These are phyloP conservation scores for Hydrozoanthus tunicans DNA, from an alignment of 64 coral and sea anemone species.

Conservation along the genomic window DNA sequence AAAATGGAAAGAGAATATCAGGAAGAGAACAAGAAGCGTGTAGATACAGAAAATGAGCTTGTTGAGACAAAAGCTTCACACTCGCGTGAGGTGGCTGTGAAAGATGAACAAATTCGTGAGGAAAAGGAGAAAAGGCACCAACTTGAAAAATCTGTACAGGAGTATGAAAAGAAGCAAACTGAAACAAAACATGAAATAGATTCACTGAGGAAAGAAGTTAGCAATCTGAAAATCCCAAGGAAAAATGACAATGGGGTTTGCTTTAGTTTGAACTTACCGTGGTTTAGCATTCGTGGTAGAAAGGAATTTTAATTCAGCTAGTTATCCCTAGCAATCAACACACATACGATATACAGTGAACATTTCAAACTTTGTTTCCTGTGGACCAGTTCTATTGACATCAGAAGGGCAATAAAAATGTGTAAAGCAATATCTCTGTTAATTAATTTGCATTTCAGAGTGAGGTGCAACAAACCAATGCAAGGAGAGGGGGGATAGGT, in stretches of 20 bases:
- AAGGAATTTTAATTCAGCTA: not conserved
- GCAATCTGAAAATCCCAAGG: not conserved
- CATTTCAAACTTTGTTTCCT: too few species aligned
- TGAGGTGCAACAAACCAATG: too few species aligned
- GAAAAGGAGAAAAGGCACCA: not conserved
- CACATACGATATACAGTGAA: too few species aligned
- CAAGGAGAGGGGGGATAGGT: too few species aligned
- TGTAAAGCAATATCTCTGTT: too few species aligned
- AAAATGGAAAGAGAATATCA: not conserved
- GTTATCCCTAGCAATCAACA: not conserved
- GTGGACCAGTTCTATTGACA: too few species aligned
- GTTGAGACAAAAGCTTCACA: not conserved
- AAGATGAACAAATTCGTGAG: not conserved
- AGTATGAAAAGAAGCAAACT: not conserved
- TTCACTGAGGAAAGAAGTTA: constrained; percentile 13
- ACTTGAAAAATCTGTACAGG: not conserved
- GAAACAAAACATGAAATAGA: constrained; percentile 16
- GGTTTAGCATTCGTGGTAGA: constrained; percentile 6
- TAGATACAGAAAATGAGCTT: not conserved
- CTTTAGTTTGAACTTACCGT: constrained; percentile 4
- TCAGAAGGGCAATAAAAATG: too few species aligned
- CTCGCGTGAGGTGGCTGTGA: not conserved
- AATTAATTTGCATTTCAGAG: too few species aligned
- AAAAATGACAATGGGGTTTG: not conserved
- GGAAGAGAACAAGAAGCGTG: not conserved